Conservation (phyloP, 1,140 invertebrate genomes). For the Drosophila busckii region DNA sequence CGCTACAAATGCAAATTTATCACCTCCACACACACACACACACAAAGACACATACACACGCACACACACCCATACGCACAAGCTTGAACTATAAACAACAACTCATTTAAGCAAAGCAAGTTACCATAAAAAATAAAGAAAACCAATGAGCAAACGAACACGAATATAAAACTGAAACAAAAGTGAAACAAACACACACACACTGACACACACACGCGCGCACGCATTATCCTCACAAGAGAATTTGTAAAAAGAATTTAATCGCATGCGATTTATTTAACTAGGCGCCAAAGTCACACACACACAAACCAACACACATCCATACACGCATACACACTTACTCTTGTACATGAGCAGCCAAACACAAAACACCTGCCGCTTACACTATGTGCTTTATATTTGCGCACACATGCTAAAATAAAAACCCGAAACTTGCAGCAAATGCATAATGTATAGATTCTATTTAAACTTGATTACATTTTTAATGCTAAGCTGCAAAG, state of each 20-base stretch:
- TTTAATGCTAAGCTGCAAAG: no score
- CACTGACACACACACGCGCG: constrained; percentile 23
- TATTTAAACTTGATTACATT: no score
- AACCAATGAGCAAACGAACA: constrained; percentile 10
- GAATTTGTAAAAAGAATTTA: constrained; percentile 55
- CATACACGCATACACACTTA: constrained; percentile 7
- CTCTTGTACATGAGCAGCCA: neutral
- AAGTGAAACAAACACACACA: constrained; percentile 11
- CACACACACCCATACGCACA: constrained; percentile 10
- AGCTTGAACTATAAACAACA: constrained; percentile 57
- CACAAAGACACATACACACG: constrained; percentile 10
- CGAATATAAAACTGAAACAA: constrained; percentile 21
- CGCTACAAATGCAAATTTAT: constrained; percentile 69
- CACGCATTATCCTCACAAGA: constrained; percentile 35
- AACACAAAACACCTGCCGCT: constrained; percentile 18
- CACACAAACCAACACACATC: constrained; percentile 7
- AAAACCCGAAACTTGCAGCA: neutral
- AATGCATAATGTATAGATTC: neutral
- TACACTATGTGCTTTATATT: constrained; percentile 16
- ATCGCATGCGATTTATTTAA: constrained; percentile 70
- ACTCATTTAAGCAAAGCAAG: constrained; percentile 62
- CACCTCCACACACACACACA: constrained; percentile 17
- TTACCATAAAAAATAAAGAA: constrained; percentile 39
- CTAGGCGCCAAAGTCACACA: constrained; percentile 43
- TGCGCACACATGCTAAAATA: neutral